Conservation (phyloP, 2,888 invertebrate species). For the Temnothorax rugatulus region DNA sequence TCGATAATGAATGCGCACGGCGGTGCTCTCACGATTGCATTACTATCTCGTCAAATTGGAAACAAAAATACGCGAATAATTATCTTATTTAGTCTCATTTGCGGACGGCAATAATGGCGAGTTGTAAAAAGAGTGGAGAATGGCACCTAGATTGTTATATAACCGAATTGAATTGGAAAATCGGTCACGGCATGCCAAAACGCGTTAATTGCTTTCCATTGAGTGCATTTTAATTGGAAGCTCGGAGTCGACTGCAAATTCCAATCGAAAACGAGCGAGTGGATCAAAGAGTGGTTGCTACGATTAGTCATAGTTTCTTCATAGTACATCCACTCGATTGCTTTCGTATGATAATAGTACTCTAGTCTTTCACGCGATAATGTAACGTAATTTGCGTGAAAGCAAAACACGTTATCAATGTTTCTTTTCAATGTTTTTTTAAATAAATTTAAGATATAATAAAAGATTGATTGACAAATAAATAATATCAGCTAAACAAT, state of each 20-base stretch:
- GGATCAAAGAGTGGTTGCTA: neutral
- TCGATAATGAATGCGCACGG: slow-evolving; percentile 30
- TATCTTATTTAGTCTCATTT: slow-evolving; percentile 12
- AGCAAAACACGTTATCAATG: slow-evolving; percentile 13
- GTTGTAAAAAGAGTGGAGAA: slow-evolving; percentile 7
- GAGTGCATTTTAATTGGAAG: slow-evolving; percentile 53
- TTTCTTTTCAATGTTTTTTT: neutral
- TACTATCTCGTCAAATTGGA: neutral
- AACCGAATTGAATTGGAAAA: slow-evolving; percentile 37
- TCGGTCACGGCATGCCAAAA: slow-evolving; percentile 28
- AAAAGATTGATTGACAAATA: neutral
- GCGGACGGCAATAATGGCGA: slow-evolving; percentile 7
- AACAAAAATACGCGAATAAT: slow-evolving; percentile 31
- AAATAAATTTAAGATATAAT: neutral
- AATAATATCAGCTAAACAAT: neutral
- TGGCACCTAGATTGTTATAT: slow-evolving; percentile 40
- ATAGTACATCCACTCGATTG: neutral
- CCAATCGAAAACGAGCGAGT: slow-evolving; percentile 40
- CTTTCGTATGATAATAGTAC: neutral
- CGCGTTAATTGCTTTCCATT: slow-evolving; percentile 53
- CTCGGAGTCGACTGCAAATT: slow-evolving; percentile 37
- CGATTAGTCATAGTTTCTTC: slow-evolving; percentile 7
- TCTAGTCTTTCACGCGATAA: neutral
- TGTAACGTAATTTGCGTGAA: neutral
- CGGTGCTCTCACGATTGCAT: neutral